Evolutionary conservation across 2,888 invertebrate species (phyloP).

Genomic region (Imbricaverruca yamaguchii): DNA sequence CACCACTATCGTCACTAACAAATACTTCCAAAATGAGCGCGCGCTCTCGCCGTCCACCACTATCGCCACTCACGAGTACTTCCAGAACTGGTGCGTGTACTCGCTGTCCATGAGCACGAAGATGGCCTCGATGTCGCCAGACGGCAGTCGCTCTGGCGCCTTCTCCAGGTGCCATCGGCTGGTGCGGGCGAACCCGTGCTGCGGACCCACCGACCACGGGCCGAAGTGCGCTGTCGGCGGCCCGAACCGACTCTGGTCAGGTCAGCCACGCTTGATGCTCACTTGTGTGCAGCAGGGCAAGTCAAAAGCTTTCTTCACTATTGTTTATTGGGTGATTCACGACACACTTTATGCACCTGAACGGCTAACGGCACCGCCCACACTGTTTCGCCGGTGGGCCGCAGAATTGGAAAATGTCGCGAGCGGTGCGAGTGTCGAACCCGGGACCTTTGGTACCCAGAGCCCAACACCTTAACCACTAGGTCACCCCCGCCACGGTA

Average conservation of each 20-base stretch:
- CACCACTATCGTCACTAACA: not conserved
- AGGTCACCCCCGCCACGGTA: too few relatives aligned
- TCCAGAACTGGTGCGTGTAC: conserved; percentile 89
- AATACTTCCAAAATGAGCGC: conserved; percentile 84
- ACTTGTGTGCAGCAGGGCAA: too few relatives aligned
- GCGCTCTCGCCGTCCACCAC: conserved; percentile 87
- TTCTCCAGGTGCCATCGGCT: conserved; percentile 85
- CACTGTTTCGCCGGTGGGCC: too few relatives aligned
- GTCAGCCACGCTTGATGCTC: too few relatives aligned
- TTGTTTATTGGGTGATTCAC: too few relatives aligned
- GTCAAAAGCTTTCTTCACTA: too few relatives aligned
- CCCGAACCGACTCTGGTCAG: not conserved
- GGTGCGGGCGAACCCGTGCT: conserved; percentile 92
- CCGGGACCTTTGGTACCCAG: too few relatives aligned
- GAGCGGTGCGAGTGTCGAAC: too few relatives aligned
- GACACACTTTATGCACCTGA: too few relatives aligned
- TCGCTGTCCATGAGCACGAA: conserved; percentile 89
- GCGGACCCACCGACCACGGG: conserved; percentile 88
- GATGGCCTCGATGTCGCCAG: conserved; percentile 84
- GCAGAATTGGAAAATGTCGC: too few relatives aligned
- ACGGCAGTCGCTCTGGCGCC: conserved; percentile 64
- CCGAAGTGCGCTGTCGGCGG: conserved; percentile 78
- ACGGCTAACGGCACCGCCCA: too few relatives aligned
- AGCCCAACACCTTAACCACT: too few relatives aligned
- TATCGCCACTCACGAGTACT: conserved; percentile 63